phyloP scores from a whole-genome alignment of 2,888 invertebrate species.

The Prosopocoilus inquinatus region DNA sequence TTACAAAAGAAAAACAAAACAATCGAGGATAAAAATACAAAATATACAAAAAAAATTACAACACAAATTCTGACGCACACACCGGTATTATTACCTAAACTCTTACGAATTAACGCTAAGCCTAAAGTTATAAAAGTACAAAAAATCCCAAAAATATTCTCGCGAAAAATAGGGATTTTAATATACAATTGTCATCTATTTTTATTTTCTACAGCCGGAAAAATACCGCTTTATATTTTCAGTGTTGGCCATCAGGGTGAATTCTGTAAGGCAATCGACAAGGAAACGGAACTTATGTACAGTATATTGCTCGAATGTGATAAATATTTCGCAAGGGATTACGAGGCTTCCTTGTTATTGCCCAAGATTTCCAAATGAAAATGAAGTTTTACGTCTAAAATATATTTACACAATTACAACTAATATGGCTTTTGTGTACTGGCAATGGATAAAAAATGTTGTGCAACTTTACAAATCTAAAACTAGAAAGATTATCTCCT shows the following conservation, averaged over 20 bases:
- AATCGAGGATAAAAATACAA: constrained; percentile 38
- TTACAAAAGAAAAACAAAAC: constrained; percentile 44
- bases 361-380: not conserved
- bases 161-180: constrained; percentile 45
- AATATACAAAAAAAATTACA: constrained; percentile 38
- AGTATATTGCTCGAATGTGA: not conserved
- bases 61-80: constrained; percentile 24
- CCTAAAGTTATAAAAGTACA: constrained; percentile 46
- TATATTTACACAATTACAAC: constrained; percentile 2
- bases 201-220: constrained; percentile 19
- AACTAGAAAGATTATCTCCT: not conserved
- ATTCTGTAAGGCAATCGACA: not conserved
- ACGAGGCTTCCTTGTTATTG: not conserved
- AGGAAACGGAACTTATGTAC: not conserved
- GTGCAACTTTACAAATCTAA: not conserved
- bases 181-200: constrained; percentile 14
- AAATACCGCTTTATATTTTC: constrained; percentile 20
- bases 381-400: not conserved
- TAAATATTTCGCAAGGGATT: not conserved
- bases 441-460: constrained; percentile 10
- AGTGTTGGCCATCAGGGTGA: constrained; percentile 7
- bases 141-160: constrained; percentile 47
- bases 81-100: constrained; percentile 24
- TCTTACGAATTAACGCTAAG: constrained; percentile 18
- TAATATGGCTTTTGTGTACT: constrained; percentile 22